phyloP scores from a whole-genome alignment of 64 coral and sea anemone genomes.

The Anthopleura sola region DNA sequence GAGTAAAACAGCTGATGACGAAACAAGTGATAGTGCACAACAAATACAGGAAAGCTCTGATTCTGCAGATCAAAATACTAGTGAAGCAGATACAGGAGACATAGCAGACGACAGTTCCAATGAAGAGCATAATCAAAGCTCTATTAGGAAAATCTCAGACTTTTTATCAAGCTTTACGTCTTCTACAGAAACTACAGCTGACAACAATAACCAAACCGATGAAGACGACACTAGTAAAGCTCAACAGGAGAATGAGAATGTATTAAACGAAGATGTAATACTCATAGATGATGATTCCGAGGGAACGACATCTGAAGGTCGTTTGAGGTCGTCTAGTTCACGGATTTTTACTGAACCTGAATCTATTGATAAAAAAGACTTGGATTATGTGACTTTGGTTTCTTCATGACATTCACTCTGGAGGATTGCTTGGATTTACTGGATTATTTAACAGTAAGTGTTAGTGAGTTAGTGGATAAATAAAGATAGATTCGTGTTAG shows the following conservation, averaged over 20 bases:
- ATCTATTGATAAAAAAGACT: slow-evolving; percentile 5
- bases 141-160: neutral
- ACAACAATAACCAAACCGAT: neutral
- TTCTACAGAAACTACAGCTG: neutral
- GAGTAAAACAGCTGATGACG: neutral
- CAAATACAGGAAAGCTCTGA: neutral
- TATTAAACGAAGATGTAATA: neutral
- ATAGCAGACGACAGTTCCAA: neutral
- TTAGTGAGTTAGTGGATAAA: neutral
- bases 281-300: neutral
- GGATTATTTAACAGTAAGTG: neutral
- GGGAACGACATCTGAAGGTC: neutral
- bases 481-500: no score
- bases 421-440: neutral
- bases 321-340: slow-evolving; percentile 1
- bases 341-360: slow-evolving; percentile 20
- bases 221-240: neutral
- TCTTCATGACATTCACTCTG: slow-evolving; percentile 1
- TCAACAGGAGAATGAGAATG: neutral
- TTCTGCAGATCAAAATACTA: neutral
- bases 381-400: slow-evolving; percentile 16
- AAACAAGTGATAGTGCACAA: neutral
- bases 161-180: slow-evolving; percentile 28
- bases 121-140: neutral
- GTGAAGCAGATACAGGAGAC: neutral